phyloP scores from a whole-genome alignment of 2,113 vertebrate species.

The Zosterops hypoxanthus region DNA sequence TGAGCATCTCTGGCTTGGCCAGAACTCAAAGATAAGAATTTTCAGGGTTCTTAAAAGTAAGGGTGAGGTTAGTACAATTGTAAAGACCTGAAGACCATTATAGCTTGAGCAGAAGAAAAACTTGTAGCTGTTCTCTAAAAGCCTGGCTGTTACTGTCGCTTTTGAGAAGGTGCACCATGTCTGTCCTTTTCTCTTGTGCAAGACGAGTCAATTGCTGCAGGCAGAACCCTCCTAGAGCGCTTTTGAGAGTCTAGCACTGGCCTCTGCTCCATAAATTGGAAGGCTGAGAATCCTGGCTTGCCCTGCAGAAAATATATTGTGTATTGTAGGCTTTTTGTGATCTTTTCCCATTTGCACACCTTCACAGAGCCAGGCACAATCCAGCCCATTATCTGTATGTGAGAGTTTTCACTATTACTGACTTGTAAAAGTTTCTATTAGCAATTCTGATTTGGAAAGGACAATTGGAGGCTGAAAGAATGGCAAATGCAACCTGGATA shows the following conservation, averaged over 20 bases:
- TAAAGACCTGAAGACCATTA: neutral
- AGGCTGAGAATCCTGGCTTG: neutral
- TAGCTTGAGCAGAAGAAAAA: neutral
- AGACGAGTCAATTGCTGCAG: neutral
- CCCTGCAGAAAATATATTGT: neutral
- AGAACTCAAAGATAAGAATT: neutral
- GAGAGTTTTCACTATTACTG: constrained; percentile 2
- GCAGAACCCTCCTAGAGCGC: neutral
- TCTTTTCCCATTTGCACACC: neutral
- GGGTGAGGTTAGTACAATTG: neutral
- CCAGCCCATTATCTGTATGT: constrained; percentile 19
- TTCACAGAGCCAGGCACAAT: constrained; percentile 8
- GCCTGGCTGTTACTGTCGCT: neutral
- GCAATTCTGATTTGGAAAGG: constrained; percentile 57
- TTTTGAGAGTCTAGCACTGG: neutral
- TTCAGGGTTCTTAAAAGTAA: neutral
- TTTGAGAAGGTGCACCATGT: neutral
- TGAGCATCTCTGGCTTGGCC: neutral
- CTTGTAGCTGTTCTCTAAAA: neutral
- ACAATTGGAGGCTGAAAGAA: constrained; percentile 50
- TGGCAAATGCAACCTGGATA: constrained; percentile 54
- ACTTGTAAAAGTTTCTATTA: constrained; percentile 54
- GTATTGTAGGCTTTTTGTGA: neutral
- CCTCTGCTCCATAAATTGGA: neutral
- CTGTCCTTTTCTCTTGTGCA: neutral